Conservation (phyloP, 2,888 invertebrate species). For the Polia nebulosa region DNA sequence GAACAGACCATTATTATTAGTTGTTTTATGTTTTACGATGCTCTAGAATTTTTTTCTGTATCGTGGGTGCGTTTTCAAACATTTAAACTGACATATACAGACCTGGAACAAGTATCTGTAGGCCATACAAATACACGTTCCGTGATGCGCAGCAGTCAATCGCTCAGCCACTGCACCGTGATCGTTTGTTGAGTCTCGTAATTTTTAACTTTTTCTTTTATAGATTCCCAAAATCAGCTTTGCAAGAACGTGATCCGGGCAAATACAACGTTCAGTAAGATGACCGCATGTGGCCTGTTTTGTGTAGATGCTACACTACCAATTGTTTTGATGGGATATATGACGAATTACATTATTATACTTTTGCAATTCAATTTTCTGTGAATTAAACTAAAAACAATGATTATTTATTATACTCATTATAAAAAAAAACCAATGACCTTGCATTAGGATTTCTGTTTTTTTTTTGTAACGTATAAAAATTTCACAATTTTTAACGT, state of each 20-base stretch:
- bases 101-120: not conserved
- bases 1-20: too few relatives aligned
- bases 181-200: not conserved
- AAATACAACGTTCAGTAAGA: constrained; percentile 5
- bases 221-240: not conserved
- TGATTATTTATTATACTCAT: not conserved
- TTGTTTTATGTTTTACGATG: too few relatives aligned
- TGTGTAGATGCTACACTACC: constrained; percentile 1
- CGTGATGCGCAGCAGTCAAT: not conserved
- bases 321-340: not conserved
- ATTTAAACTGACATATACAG: not conserved
- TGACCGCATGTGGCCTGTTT: constrained; percentile 17
- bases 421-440: too few relatives aligned
- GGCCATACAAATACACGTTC: not conserved
- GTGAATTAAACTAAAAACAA: not conserved
- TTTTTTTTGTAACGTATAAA: too few relatives aligned
- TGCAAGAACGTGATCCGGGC: constrained; percentile 17
- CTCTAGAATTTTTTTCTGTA: too few relatives aligned
- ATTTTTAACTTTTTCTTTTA: not conserved
- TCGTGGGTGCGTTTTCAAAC: too few relatives aligned
- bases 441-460: too few relatives aligned
- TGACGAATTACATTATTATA: constrained; percentile 3
- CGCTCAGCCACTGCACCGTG: not conserved
- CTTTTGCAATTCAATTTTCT: constrained; percentile 8
- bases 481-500: too few relatives aligned